Evolutionary conservation across 2,888 invertebrate genomes (phyloP), one percentile per base, ranked within the genome.

Genomic region (Cheilosia variabilis): DNA sequence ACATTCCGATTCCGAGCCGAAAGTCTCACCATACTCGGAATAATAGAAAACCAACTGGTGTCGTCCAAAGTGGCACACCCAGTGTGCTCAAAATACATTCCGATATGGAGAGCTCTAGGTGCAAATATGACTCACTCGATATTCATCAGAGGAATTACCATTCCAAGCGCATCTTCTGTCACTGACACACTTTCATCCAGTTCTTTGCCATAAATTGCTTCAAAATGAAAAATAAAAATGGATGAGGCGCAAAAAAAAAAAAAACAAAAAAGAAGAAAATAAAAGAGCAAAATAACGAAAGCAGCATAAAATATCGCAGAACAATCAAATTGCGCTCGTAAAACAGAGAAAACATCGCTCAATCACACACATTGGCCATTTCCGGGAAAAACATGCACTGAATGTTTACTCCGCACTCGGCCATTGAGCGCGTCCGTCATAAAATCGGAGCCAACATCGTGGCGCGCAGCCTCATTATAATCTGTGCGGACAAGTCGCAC

Each of bases 111-210:
- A 75, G 63, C 69, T 65, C 60, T 62, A 71, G 69, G 75, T 84
- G 75, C 75, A 80, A 79, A 75, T 60, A 65, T 84, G 79, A 83
- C 68, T 83, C 83, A 83, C 53, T 63, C 50, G n/a, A 27, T 50
- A 86, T 78, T 62, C 47, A 45, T 43, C 79, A 66, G 15, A 52
- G 41, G 81, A 86, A 86, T 86, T 86, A 81, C 72, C 71, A 86
- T 86, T 86, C 86, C 81, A 53, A 68, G 63, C 81, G 76, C 81
- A 86, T 81, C 81, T 52, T 81, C 57, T 62, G 55, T 45, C 72
- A 58, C 52, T 81, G 86, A 86, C 86, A 86, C 77, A 86, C 81
- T 86, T 86, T 81, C 81, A 76, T 86, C 86, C 86, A 62, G 22
- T 69, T 71, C 63, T 73, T 73, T 52, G 52, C 45, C 53, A 60